These are phyloP conservation scores for Ctenosaura bakeri DNA, from an alignment of 2,797 vertebrate genomes.

Conservation along the genomic window DNA sequence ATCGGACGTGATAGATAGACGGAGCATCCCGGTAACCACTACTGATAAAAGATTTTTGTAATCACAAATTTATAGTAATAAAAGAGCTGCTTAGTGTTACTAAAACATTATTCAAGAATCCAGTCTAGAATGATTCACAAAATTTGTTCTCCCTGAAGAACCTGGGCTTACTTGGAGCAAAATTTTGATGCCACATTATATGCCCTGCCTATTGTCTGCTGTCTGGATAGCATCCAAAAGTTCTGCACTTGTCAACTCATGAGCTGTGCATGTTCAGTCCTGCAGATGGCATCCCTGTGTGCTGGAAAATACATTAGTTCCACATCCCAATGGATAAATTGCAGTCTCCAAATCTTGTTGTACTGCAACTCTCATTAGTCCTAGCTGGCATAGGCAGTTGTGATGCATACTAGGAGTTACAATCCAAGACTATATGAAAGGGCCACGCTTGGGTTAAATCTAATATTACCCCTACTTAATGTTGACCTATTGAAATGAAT, in stretches of 20 bases:
- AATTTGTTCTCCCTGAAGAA: not conserved
- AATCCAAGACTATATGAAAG: no score
- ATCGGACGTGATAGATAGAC: not conserved
- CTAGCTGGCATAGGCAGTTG: no score
- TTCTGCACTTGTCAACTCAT: slow-evolving; percentile 41
- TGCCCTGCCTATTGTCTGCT: not conserved
- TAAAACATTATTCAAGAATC: not conserved
- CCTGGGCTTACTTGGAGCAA: not conserved
- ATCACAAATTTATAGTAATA: not conserved
- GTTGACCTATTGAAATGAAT: not conserved
- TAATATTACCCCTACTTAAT: not conserved
- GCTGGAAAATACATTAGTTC: slow-evolving; percentile 16
- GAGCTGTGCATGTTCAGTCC: slow-evolving; percentile 19
- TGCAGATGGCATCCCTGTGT: not conserved
- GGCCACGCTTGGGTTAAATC: no score
- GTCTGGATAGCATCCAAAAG: not conserved
- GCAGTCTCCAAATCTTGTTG: no score
- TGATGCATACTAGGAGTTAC: no score
- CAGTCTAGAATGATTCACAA: not conserved
- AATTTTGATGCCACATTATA: not conserved
- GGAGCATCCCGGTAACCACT: not conserved
- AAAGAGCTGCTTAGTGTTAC: not conserved
- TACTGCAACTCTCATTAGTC: no score
- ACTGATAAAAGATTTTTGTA: not conserved
- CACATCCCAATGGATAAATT: slow-evolving; percentile 5